Evolutionary conservation across 92 coral and sea anemone genomes (phyloP), one percentile per base, ranked within the genome.

Genomic region (Siderastrea siderea): DNA sequence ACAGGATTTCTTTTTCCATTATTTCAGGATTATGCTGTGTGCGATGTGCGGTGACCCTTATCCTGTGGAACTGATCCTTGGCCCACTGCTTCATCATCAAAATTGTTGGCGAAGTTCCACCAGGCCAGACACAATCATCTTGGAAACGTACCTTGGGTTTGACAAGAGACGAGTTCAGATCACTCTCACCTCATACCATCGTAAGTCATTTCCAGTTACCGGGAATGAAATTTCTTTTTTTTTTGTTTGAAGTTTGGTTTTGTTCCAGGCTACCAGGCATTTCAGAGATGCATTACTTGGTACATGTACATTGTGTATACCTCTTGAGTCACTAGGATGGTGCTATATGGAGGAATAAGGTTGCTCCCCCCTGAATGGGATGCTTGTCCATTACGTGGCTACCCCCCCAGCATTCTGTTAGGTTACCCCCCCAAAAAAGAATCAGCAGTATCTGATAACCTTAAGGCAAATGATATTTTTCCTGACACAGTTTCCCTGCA

Each of bases 41-140:
- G 99, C 99, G 11, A 97, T 95, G 96, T 97, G 99, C 78, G 98
- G 98, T 8, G 99, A 97, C 46, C 98, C 99, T 11, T 97, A 95
- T 58, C 99, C 99, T 5, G 99, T 97, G 75, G 99, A 97, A 73
- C 90, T 97, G 59, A 97, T 97, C 87, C 93, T 97, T 65, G 99
- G 99, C 10, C 99, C 99, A 0, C 83, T 97, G 65, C 93, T 97
- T 53, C 95, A 96, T 72, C 96, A 97, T 87, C 98, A 95, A 54
- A 92, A 96, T 47, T 95, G 99, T 90, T 97, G 98, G 94, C 92
- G 98, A 43, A 92, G 95, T 74, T 96, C 99, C 2, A 88, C 94
- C 51, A 88, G 94, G 71, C 96, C 96, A 5, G 99, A 97, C 85
- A 94, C 98, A 53, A 96, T 97, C 51, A 90, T 97, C 71, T 81